Percentiles rank a stretch among this genome's conserved stretches.
Evolutionary conservation across 2,797 vertebrate genomes (phyloP).

Genomic region (Bradypodion pumilum): DNA sequence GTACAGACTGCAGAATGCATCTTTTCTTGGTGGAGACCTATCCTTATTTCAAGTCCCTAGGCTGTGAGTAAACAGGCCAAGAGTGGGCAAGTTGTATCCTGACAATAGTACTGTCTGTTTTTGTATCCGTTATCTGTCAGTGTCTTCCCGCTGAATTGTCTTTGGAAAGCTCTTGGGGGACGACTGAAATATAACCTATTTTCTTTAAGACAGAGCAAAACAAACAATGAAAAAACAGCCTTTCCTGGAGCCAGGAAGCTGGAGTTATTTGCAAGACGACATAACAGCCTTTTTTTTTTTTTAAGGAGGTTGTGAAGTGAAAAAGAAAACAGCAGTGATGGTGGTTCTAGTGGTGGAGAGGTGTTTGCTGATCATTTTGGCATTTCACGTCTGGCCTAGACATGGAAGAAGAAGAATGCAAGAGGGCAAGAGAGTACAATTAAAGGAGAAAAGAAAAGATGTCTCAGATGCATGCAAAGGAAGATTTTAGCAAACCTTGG

Average conservation of each 20-base stretch:
- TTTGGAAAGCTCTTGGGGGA: not conserved
- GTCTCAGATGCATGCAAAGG: not conserved
- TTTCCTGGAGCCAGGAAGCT: conserved; percentile 9
- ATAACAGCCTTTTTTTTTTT: not conserved
- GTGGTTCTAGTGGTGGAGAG: not conserved
- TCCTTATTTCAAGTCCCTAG: not conserved
- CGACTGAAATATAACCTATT: not conserved
- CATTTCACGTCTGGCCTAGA: too few relatives aligned
- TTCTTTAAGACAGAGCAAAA: not conserved
- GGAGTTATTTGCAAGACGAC: not conserved
- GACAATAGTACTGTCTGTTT: not conserved
- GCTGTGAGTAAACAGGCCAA: not conserved
- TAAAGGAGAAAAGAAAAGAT: not conserved
- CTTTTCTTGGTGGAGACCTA: not conserved
- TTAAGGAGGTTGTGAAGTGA: conserved; percentile 9
- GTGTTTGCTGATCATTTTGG: not conserved
- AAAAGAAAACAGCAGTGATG: rapidly evolving
- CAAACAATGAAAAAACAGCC: not conserved
- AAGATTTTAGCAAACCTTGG: not conserved
- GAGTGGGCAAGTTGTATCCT: not conserved
- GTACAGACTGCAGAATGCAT: not conserved
- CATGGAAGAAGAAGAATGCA: too few relatives aligned
- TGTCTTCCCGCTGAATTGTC: not conserved
- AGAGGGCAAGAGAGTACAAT: not conserved
- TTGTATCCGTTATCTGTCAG: not conserved